Base-by-base conservation (phyloP, 2,888 invertebrate species). In the Andrena chrysosceles region DNA sequence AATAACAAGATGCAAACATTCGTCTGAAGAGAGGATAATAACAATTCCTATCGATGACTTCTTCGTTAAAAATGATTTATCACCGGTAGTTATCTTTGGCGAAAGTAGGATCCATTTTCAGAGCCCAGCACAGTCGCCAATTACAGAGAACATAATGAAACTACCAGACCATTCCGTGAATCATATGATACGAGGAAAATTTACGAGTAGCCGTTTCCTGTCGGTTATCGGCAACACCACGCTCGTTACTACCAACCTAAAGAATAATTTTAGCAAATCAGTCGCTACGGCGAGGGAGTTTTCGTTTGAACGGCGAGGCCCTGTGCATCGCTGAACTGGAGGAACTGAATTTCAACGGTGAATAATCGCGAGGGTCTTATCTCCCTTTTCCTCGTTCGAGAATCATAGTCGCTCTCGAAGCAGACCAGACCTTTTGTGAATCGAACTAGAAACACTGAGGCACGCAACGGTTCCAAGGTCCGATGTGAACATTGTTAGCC, bases 381-480 rank as follows among this genome's bases (percentile, higher is more conserved):
- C 81, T 81, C 13, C 26, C 31, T 62, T 35, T 69, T 74, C 73
- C 74, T 16, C 64, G 63, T 78, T 74, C 48, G 48, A 77, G 69
- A 69, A 78, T 70, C 79, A 26, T 59, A 42, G 64, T 33, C 64
- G 54, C 64, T 31, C 56, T 56, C 79, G 69, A 70, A 64, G 31
- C 80, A 77, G 84, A 87, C 80, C 81, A 85, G 69, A 85, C 68
- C 78, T 82, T 85, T 67, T 73, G 80, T 80, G 85, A 88, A 89
- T 89, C 77, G 76, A 86, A 83, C 85, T 88, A 85, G 79, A 86
- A 88, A 87, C 86, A 81, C 73, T 76, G 86, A 84, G 86, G 86
- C 92, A 91, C 91, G 91, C 91, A 91, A 81, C 77, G 83, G 70
- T 76, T 73, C 52, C 49, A 56, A 20, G 20, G 20, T 42, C 26